phyloP scores from a whole-genome alignment of 1,140 invertebrate genomes.

The Hypsibius dujardini region DNA sequence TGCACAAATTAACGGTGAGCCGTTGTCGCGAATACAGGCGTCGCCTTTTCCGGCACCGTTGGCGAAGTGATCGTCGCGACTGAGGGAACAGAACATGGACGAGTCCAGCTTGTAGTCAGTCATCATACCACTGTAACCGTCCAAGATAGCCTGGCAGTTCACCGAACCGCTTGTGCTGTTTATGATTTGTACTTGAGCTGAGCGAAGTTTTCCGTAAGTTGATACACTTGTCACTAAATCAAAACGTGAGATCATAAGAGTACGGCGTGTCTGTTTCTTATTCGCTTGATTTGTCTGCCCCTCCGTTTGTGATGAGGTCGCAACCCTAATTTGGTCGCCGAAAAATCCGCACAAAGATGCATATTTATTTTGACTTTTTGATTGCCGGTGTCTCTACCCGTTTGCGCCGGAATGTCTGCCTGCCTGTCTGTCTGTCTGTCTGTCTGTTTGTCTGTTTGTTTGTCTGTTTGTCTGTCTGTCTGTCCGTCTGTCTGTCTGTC shows the following conservation, averaged over 20 bases:
- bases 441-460: too few relatives aligned
- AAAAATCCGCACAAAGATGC: too few relatives aligned
- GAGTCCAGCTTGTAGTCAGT: constrained; percentile 13
- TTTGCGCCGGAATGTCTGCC: too few relatives aligned
- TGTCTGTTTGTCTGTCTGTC: too few relatives aligned
- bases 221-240: neutral
- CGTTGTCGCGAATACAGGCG: neutral
- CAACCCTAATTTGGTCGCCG: too few relatives aligned
- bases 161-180: constrained; percentile 8
- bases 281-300: too few relatives aligned
- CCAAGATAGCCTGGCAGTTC: neutral
- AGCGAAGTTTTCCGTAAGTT: neutral
- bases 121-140: neutral
- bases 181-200: constrained; percentile 3
- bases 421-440: too few relatives aligned
- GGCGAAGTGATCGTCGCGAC: neutral
- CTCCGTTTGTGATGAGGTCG: too few relatives aligned
- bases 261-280: too few relatives aligned
- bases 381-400: too few relatives aligned
- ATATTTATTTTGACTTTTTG: constrained; percentile 2
- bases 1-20: constrained; percentile 1
- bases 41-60: neutral
- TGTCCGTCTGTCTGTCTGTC: too few relatives aligned
- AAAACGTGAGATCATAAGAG: too few relatives aligned
- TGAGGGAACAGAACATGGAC: neutral